Evolutionary conservation across 30 jellyfish, hydroid and myxozoan species (phyloP), one percentile per base, ranked within the genome.

Genomic region (Chironex yamaguchii): DNA sequence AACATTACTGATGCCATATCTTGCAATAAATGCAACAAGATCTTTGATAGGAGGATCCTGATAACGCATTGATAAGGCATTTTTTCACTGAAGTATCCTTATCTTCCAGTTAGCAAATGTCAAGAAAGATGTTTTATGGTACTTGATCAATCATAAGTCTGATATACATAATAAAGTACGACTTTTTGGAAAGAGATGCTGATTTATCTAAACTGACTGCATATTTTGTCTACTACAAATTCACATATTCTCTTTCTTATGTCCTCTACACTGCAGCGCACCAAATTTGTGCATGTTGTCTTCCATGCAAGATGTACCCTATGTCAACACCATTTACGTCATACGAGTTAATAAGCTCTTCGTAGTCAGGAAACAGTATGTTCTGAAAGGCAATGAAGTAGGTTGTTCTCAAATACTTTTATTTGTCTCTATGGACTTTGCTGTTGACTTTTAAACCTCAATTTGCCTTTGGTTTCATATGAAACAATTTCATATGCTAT

Each of bases 21-120:
- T 49, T 76, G n/a, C 62, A 49, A 81, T 76, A 52, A 76, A 76
- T 14, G 89, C 90, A 13, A 62, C 84, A 6, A 78, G 36, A 34
- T 53, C 34, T 20, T 63, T 78, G 2, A 81, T 52, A 20, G 30
- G 87, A 33, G 28, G 52, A 11, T 74, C 76, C 50, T 74, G 36
- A 27, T 11, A 74, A n/a, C 23, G 52, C 3, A 24, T 52, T 34
- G 28, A 74, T n/a, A 23, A 52, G 36, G 0, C 27, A 22, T 42
- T 29, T 34, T 29, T 34, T 24, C 26, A 74, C 52, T 14, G 36
- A 12, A n/a, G 87, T 62, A 48, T 74, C 52, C 33, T 74, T 74
- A 28, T 62, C 87, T 34, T 24, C 9, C 21, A 48, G 76, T 76
- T 74, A 53, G 49, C 50, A 20, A 11, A 35, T 35, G n/a, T 62